Percentiles rank a stretch among this genome's conserved stretches.
Conservation (phyloP, 2,113 vertebrate species). For the Charadrius vociferus region DNA sequence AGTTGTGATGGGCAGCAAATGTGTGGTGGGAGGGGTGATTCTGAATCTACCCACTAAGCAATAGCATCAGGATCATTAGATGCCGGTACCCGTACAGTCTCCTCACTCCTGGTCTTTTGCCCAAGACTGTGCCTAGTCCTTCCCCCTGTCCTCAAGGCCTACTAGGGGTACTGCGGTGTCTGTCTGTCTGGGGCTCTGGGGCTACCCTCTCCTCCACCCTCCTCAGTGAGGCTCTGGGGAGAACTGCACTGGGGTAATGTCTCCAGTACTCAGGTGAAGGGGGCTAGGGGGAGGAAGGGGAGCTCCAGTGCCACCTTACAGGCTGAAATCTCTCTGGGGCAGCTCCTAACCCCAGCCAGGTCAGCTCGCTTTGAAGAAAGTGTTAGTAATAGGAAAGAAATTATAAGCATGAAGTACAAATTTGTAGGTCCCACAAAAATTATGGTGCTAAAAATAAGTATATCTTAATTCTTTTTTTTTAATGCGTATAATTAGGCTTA, state of each 20-base stretch:
- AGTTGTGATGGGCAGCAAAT: background rate
- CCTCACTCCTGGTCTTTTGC: background rate
- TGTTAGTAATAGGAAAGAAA: background rate
- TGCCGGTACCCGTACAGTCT: accelerated
- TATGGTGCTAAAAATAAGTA: background rate
- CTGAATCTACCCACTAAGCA: background rate
- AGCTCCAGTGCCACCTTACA: background rate
- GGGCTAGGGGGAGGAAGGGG: background rate
- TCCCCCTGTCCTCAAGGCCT: background rate
- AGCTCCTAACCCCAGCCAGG: background rate
- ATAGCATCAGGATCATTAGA: background rate
- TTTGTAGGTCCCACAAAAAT: background rate
- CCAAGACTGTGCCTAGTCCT: background rate
- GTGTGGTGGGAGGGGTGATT: background rate
- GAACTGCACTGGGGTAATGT: background rate
- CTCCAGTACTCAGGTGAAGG: background rate
- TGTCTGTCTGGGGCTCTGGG: background rate
- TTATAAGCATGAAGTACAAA: background rate
- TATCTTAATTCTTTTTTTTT: background rate
- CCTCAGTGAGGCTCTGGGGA: background rate
- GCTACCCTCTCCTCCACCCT: background rate
- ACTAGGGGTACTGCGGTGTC: background rate
- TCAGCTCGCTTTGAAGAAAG: background rate
- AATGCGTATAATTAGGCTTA: background rate
- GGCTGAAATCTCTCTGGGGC: background rate